phyloP scores from a whole-genome alignment of 2,888 invertebrate genomes.

The Ctenicera cuprea region DNA sequence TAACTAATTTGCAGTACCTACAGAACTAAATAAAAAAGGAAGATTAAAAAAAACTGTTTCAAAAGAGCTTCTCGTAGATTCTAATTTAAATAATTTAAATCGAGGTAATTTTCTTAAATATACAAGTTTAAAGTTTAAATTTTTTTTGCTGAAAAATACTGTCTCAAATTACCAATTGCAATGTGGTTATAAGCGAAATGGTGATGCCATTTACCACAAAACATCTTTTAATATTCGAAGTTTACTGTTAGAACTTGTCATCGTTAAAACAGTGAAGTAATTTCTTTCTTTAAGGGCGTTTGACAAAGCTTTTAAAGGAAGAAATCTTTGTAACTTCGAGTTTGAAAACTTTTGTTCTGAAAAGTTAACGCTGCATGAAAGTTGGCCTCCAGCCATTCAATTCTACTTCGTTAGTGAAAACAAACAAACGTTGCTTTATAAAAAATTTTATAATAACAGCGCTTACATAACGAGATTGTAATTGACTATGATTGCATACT shows the following conservation, averaged over 20 bases:
- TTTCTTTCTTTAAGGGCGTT: constrained; percentile 34
- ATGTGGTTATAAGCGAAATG: not conserved
- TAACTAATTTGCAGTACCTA: too few relatives aligned
- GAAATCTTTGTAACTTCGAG: constrained; percentile 31
- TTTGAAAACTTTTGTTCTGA: constrained; percentile 35
- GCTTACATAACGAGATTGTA: not conserved
- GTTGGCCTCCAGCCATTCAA: constrained; percentile 26
- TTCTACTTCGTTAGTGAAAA: constrained; percentile 30
- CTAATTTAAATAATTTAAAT: too few relatives aligned
- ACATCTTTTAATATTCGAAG: constrained; percentile 14
- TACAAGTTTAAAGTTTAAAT: too few relatives aligned
- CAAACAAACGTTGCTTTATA: constrained; percentile 20
- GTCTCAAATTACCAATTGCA: too few relatives aligned
- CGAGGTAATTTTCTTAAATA: too few relatives aligned
- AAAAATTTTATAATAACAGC: constrained; percentile 6
- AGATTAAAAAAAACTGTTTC: not conserved
- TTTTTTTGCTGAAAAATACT: too few relatives aligned
- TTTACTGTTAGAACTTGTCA: constrained; percentile 13
- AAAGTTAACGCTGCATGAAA: constrained; percentile 39
- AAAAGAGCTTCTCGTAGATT: too few relatives aligned
- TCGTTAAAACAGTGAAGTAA: constrained; percentile 25
- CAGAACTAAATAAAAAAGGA: too few relatives aligned
- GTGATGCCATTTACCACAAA: not conserved
- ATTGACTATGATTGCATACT: too few relatives aligned
- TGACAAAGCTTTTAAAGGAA: constrained; percentile 34